Conservation (phyloP, 2,797 vertebrate species). For the Fratercula arctica region DNA sequence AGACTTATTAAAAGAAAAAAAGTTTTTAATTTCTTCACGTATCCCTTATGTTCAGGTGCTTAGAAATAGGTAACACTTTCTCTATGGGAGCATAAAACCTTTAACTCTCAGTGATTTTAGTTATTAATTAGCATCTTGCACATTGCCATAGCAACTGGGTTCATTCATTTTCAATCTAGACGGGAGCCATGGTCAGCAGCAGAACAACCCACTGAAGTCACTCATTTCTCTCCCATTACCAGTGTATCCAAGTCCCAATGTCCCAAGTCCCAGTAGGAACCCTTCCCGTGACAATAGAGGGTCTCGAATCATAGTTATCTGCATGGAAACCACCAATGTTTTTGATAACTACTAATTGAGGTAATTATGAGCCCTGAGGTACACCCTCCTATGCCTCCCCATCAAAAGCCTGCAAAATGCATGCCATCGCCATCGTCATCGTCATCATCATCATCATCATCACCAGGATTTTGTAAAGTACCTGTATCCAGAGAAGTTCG, state of each 20-base stretch:
- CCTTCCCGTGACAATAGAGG: not conserved
- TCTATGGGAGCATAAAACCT: not conserved
- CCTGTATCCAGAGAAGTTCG: not conserved
- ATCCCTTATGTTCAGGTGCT: not conserved
- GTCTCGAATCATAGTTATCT: not conserved
- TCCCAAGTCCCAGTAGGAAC: not conserved
- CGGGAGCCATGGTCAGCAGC: not conserved
- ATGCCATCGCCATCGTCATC: not conserved
- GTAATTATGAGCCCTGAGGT: not conserved
- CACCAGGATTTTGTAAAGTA: not conserved
- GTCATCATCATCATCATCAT: not conserved
- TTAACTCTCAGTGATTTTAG: conserved; percentile 13
- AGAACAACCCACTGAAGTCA: not conserved
- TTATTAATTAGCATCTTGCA: conserved; percentile 19
- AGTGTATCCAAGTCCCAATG: not conserved
- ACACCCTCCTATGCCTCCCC: not conserved
- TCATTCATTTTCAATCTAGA: not conserved
- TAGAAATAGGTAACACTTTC: not conserved
- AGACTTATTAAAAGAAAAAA: not conserved
- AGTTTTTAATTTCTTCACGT: not conserved
- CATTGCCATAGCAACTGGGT: not conserved
- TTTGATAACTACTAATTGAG: not conserved
- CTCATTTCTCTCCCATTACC: not conserved
- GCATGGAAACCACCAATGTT: not conserved
- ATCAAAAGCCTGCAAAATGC: not conserved